Evolutionary conservation across 2,113 vertebrate species (phyloP).

Genomic region (Hippocampus abdominalis): DNA sequence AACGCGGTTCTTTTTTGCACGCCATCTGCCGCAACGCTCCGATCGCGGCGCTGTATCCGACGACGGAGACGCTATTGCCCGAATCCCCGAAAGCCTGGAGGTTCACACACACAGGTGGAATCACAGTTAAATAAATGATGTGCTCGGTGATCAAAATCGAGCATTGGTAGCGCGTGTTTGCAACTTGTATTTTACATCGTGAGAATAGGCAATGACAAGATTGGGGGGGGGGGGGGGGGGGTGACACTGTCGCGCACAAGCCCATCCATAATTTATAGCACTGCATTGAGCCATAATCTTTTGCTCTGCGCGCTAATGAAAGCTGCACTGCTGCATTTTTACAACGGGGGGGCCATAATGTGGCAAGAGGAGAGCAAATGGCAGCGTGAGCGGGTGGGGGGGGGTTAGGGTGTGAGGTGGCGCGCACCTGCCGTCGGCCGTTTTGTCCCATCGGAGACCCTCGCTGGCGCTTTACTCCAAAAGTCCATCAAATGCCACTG

Average conservation of each 20-base stretch:
- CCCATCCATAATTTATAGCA: slow-evolving; percentile 63
- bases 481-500: slow-evolving; percentile 52
- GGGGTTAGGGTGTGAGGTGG: slow-evolving; percentile 40
- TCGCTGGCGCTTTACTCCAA: slow-evolving; percentile 34
- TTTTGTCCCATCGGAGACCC: slow-evolving; percentile 32
- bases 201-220: too few relatives aligned
- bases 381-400: slow-evolving; percentile 40
- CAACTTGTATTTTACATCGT: neutral
- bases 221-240: neutral
- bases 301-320: slow-evolving; percentile 60
- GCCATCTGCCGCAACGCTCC: neutral
- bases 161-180: neutral
- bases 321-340: slow-evolving; percentile 51
- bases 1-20: neutral
- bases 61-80: neutral
- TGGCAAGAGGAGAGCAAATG: slow-evolving; percentile 44
- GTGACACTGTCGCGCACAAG: slow-evolving; percentile 25
- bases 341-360: slow-evolving; percentile 43
- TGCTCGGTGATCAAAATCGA: neutral
- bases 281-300: slow-evolving; percentile 67
- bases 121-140: neutral
- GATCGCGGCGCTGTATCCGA: neutral
- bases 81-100: neutral
- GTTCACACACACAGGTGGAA: neutral
- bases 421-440: slow-evolving; percentile 13